Evolutionary conservation across 2,888 invertebrate genomes (phyloP).

Genomic region (Plemyria rubiginata): DNA sequence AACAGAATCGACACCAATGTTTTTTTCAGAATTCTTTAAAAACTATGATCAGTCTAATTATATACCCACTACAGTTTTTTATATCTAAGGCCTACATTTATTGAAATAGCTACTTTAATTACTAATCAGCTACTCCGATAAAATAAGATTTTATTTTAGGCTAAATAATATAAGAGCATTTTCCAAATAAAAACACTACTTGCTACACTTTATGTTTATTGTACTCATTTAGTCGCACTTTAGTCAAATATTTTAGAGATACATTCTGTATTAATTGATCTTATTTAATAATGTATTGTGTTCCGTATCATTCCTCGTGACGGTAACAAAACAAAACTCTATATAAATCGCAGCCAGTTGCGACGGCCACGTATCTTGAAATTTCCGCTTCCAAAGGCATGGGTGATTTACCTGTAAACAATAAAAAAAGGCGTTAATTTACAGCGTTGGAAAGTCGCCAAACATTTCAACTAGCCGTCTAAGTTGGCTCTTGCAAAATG

Average conservation of each 20-base stretch:
- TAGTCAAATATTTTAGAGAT: conserved; percentile 22
- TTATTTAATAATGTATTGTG: conserved; percentile 14
- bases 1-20: too few species aligned
- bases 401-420: conserved; percentile 83
- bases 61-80: too few species aligned
- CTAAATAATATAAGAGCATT: conserved; percentile 8
- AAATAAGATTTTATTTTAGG: background rate
- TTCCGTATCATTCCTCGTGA: conserved; percentile 30
- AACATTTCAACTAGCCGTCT: conserved; percentile 81
- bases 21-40: too few species aligned
- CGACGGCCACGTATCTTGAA: conserved; percentile 57
- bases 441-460: conserved; percentile 77
- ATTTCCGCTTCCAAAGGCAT: conserved; percentile 63
- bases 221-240: conserved; percentile 16
- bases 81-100: background rate
- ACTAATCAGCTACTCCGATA: background rate
- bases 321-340: conserved; percentile 46
- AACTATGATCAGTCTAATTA: too few species aligned
- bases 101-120: background rate
- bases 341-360: conserved; percentile 43
- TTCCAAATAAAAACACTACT: conserved; percentile 35
- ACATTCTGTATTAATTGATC: conserved; percentile 19
- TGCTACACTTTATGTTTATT: conserved; percentile 37
- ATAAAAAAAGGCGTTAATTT: conserved; percentile 80
- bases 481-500: conserved; percentile 76